These are phyloP conservation scores for Psylliodes chrysocephalus DNA, from an alignment of 2,888 invertebrate genomes.

Conservation along the genomic window DNA sequence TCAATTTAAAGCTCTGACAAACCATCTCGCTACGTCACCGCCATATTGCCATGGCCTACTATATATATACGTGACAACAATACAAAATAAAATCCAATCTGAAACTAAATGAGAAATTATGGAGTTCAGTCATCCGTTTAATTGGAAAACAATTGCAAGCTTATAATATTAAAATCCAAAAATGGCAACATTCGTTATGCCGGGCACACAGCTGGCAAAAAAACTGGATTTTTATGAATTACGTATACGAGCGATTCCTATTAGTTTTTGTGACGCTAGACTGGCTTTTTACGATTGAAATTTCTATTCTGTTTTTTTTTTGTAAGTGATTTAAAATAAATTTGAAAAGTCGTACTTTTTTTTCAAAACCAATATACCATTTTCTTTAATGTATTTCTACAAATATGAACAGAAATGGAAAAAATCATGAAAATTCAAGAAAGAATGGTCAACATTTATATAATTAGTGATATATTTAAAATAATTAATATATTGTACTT, in stretches of 20 bases:
- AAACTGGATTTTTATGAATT: constrained; percentile 1
- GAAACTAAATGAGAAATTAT: constrained; percentile 51
- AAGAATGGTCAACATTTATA: no score
- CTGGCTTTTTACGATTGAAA: background rate
- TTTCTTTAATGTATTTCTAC: no score
- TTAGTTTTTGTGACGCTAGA: background rate
- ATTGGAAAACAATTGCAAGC: constrained; percentile 52
- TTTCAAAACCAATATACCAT: no score
- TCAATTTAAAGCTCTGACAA: constrained; percentile 1
- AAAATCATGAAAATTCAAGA: no score
- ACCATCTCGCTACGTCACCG: background rate
- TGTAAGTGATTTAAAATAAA: no score
- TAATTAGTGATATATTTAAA: no score
- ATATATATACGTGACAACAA: constrained; percentile 20
- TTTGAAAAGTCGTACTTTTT: no score
- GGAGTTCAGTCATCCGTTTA: constrained; percentile 49
- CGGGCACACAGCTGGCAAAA: background rate
- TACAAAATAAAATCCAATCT: constrained; percentile 27
- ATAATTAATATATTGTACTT: no score
- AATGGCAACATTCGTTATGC: constrained; percentile 21
- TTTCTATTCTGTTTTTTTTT: no score
- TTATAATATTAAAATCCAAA: constrained; percentile 31
- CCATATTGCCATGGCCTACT: constrained; percentile 1
- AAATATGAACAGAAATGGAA: no score
- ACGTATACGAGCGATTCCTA: background rate